Evolutionary conservation across 1,140 invertebrate genomes (phyloP), one percentile per base, ranked within the genome.

Genomic region (Bombyx mandarina): DNA sequence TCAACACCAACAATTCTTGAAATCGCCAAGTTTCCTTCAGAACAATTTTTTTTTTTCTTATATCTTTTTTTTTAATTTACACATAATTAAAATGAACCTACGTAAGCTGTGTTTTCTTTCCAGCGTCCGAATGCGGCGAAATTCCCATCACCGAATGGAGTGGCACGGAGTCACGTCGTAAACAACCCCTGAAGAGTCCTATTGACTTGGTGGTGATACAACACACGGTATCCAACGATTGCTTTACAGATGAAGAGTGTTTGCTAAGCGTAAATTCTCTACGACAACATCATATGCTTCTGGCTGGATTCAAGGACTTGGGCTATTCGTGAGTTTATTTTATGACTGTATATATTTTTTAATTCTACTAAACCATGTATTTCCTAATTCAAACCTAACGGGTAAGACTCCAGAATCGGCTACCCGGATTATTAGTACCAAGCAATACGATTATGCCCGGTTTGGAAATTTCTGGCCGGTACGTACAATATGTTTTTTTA

Each of bases 171-270:
- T 62, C 62, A 1, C 54, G 60, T 1, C 56, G 70, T 6, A 58
- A 56, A 7, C 62, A 60, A 8, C 9, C 45, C 3, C 59, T 79
- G 3, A 5, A 54, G 2, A 61, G 43, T 46, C 77, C 75, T 6
- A 56, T 80, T 7, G 57, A 63, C 8, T 35, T 75, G 6, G 73
- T 66, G 0, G 51, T 95, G 22, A 89, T 94, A 48, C 92, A 94
- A 72, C 93, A 95, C 65, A 92, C 93, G 2, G 92, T 90, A 0
- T 91, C 90, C 0, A 58, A 68, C 6, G 79, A 85, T 53, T 94
- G 93, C 67, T 58, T 57, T 1, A 85, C 86, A 0, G 79, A 89
- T 49, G 57, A 68, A 7, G 64, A 82, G 42, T 95, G 93, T 62
- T 72, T 77, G 2, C 56, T 65, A 4, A 67, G 66, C 1, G 79